Base-by-base conservation (phyloP, 1,140 invertebrate genomes). In the Pachyrhynchus sulphureomaculatus region DNA sequence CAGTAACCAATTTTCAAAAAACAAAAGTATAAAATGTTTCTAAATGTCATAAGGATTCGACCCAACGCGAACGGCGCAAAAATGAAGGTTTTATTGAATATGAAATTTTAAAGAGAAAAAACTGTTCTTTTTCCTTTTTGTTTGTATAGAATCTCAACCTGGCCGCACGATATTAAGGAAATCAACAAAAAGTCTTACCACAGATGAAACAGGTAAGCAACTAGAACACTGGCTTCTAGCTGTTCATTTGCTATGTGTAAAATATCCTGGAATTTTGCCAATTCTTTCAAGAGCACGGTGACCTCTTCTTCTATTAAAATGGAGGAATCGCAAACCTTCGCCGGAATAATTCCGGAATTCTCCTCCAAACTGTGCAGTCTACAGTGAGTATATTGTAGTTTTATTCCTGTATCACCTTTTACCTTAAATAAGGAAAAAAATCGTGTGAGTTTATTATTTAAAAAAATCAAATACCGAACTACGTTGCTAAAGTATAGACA, bases 301-400 rank as follows among this genome's bases (percentile, higher is more conserved):
- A 88, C 84, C 70, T 86, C 80, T 60, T 82, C 78, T 79, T 93
- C 89, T 45, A 70, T 65, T 29, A 92, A 69, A 47, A 82, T 77
- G 34, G 79, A 71, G 48, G 86, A 83, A 58, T 84, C 75, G 70
- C 85, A 85, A 62, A 79, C 68, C 15, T 73, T 59, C 24, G 83
- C 79, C 34, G 86, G 55, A n/a, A 70, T 59, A 2, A 79, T 73
- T 23, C 81, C 80, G 72, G 78, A 80, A 68, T 88, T 86, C 69
- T 84, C 72, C 76, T 91, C 82, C 55, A 96, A 79, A 72, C 83
- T 95, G 63, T 82, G 83, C 6, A 98, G 78, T 65, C 95, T 83
- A 68, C 94, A 93, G 78, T 98, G 94, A 32, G 87, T 85, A 72
- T 98, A 98, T 74, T 98, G 95, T 2, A 98, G 77, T 75, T 87